These are phyloP conservation scores for Syritta pipiens DNA, from an alignment of 2,888 invertebrate species.

Conservation along the genomic window DNA sequence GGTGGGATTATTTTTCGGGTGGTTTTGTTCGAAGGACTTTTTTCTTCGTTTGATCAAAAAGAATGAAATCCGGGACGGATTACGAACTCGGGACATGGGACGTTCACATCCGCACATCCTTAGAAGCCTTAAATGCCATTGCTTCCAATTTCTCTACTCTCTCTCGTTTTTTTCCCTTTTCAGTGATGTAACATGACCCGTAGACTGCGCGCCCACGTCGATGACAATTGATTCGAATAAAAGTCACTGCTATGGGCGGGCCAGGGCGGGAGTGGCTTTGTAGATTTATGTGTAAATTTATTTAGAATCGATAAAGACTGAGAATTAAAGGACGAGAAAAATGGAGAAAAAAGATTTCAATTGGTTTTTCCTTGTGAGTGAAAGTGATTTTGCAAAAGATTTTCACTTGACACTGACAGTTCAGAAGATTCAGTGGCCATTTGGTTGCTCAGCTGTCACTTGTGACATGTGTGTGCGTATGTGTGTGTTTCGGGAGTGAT, in stretches of 20 bases:
- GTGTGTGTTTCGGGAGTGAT: too few species aligned
- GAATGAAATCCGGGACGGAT: background rate
- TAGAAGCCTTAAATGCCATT: slow-evolving; percentile 24
- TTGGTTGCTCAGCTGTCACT: too few species aligned
- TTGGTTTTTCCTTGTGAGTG: slow-evolving; percentile 37
- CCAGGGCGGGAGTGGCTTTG: background rate
- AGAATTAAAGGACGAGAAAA: slow-evolving; percentile 29
- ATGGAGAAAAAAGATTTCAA: slow-evolving; percentile 37
- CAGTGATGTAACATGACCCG: slow-evolving; percentile 28
- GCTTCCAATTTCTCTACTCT: slow-evolving; percentile 3
- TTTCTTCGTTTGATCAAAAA: background rate
- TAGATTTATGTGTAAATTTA: slow-evolving; percentile 62
- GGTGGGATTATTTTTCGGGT: too few species aligned
- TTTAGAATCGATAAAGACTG: slow-evolving; percentile 50
- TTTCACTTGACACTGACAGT: too few species aligned
- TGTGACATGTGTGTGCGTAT: too few species aligned
- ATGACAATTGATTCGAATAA: slow-evolving; percentile 55
- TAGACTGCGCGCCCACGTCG: background rate
- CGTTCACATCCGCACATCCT: slow-evolving; percentile 11
- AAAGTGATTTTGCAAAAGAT: too few species aligned
- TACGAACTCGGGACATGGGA: background rate
- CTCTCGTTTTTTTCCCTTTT: background rate
- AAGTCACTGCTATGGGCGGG: slow-evolving; percentile 32
- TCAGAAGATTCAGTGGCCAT: slow-evolving; percentile 16
- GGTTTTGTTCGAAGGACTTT: too few species aligned